Conservation (phyloP, 2,888 invertebrate genomes). For the Gerosis bhagava region DNA sequence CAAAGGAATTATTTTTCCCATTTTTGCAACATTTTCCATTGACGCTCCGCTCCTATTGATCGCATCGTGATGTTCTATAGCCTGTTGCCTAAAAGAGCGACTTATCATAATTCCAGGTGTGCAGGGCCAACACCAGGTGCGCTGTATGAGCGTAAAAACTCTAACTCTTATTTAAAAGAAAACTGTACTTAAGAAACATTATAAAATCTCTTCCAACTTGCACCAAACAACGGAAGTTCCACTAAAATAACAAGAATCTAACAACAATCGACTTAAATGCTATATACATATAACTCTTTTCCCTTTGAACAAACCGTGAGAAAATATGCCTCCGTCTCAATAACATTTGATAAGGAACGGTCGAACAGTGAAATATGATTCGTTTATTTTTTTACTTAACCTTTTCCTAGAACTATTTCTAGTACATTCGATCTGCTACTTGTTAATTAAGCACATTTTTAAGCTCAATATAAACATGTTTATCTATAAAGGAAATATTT, state of each 20-base stretch:
- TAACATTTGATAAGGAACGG: constrained; percentile 46
- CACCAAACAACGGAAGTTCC: constrained; percentile 12
- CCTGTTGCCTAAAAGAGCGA: too few relatives aligned
- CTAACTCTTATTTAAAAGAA: too few relatives aligned
- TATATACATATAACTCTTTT: constrained; percentile 30
- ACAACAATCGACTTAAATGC: constrained; percentile 10
- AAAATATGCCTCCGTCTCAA: constrained; percentile 52
- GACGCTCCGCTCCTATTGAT: too few relatives aligned
- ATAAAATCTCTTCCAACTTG: constrained; percentile 27
- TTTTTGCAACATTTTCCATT: too few relatives aligned
- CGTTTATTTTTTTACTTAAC: constrained; percentile 37
- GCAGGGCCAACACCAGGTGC: too few relatives aligned
- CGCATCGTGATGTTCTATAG: too few relatives aligned
- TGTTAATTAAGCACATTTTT: not conserved
- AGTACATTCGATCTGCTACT: constrained; percentile 10
- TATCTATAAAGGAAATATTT: too few relatives aligned
- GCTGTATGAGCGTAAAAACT: too few relatives aligned
- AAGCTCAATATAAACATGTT: too few relatives aligned
- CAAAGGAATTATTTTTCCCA: too few relatives aligned
- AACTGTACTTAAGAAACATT: too few relatives aligned
- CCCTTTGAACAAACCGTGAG: constrained; percentile 45
- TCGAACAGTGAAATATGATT: constrained; percentile 46
- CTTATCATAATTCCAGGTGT: too few relatives aligned
- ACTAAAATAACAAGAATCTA: not conserved
- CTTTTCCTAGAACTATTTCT: constrained; percentile 15